phyloP scores from a whole-genome alignment of 2,888 invertebrate genomes.

The Lypha dubia region DNA sequence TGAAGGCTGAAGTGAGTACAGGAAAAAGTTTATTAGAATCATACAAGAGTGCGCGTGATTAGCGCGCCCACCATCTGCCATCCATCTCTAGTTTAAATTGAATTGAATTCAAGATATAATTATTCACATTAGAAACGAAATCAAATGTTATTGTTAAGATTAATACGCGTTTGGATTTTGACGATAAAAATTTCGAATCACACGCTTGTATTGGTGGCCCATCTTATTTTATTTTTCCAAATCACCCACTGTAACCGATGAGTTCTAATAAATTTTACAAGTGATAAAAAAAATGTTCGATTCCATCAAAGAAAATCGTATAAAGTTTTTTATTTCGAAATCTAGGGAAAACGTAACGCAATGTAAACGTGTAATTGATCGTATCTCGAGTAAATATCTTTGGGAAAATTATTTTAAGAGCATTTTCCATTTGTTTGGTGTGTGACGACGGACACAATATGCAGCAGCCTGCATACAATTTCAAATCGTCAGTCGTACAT shows the following conservation, averaged over 20 bases:
- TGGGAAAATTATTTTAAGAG: background rate
- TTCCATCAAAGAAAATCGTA: too few species aligned
- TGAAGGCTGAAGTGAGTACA: too few species aligned
- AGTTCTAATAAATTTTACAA: too few species aligned
- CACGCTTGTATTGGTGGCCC: too few species aligned
- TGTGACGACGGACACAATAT: background rate
- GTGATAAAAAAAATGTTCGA: too few species aligned
- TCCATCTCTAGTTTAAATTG: slow-evolving; percentile 30
- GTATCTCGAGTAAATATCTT: slow-evolving; percentile 18
- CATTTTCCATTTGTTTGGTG: slow-evolving; percentile 2
- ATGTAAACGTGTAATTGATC: slow-evolving; percentile 9
- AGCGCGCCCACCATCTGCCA: background rate
- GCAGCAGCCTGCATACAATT: slow-evolving; percentile 7
- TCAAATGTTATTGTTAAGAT: background rate
- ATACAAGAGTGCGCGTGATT: too few species aligned
- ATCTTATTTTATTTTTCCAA: too few species aligned
- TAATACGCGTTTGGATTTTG: background rate
- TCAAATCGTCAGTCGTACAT: slow-evolving; percentile 15
- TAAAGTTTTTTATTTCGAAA: background rate
- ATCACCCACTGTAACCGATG: too few species aligned
- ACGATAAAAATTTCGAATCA: too few species aligned
- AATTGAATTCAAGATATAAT: slow-evolving; percentile 13
- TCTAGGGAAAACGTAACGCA: background rate
- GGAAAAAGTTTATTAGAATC: background rate
- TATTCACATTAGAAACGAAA: slow-evolving; percentile 45